These are phyloP conservation scores for Phylloscopus collybita DNA, from an alignment of 2,797 vertebrate species.

Conservation along the genomic window DNA sequence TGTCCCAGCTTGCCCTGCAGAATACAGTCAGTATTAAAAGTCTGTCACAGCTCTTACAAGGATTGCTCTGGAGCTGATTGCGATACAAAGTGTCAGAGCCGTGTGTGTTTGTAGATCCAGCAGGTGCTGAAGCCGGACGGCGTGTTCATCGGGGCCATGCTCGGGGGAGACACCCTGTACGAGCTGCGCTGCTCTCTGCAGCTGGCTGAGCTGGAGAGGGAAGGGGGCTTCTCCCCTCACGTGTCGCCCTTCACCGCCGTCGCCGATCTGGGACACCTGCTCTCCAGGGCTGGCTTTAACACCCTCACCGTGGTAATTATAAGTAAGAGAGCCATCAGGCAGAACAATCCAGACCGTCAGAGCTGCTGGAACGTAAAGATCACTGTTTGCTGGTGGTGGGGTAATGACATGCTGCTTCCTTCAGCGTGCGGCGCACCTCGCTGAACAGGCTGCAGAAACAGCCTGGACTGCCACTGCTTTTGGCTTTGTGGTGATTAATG, in stretches of 20 bases:
- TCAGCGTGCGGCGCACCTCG: accelerated
- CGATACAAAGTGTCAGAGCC: neutral
- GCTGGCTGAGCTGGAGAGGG: constrained; percentile 90
- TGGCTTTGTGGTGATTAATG: neutral
- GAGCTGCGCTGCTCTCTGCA: constrained; percentile 94
- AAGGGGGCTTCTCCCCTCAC: constrained; percentile 92
- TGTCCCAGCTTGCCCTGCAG: neutral
- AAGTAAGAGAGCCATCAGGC: neutral
- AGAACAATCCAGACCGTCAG: neutral
- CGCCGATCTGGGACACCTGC: constrained; percentile 89
- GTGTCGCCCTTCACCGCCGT: constrained; percentile 91
- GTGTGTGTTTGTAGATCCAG: constrained; percentile 80
- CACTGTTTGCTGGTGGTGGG: neutral
- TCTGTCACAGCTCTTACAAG: accelerated
- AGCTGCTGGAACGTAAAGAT: neutral
- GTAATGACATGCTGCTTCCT: neutral
- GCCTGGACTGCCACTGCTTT: neutral
- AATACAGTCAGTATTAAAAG: neutral
- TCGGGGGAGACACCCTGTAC: constrained; percentile 91
- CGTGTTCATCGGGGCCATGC: constrained; percentile 92
- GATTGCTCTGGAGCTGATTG: neutral
- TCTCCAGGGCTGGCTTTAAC: constrained; percentile 90
- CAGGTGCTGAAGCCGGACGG: constrained; percentile 90
- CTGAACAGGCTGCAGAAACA: neutral
- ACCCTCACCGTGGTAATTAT: constrained; percentile 92